These are phyloP conservation scores for Steinernema khuongi DNA, from an alignment of 1,140 invertebrate species.

Conservation along the genomic window DNA sequence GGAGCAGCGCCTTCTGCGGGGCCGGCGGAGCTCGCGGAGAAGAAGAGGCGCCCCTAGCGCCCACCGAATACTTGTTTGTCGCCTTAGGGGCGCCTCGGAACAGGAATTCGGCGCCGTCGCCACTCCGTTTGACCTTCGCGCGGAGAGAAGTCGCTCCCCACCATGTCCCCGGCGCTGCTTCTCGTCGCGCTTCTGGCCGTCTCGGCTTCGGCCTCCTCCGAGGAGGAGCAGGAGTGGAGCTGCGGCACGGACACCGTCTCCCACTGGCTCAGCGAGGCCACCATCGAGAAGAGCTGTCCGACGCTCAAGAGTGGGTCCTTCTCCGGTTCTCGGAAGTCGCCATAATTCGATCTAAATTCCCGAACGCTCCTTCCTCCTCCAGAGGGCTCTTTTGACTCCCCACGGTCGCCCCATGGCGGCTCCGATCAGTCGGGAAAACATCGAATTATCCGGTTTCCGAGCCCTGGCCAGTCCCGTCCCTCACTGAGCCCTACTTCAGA, in stretches of 20 bases:
- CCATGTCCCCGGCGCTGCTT: not conserved
- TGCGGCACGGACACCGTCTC: conserved; percentile 22
- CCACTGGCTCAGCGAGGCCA: conserved; percentile 15
- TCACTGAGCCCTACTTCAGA: not conserved
- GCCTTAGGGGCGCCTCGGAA: not conserved
- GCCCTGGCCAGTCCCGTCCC: not conserved
- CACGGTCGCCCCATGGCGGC: no score
- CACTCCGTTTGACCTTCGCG: conserved; percentile 11
- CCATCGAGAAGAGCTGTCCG: conserved; percentile 23
- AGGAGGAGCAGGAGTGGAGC: conserved; percentile 6
- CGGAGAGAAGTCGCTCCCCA: not conserved
- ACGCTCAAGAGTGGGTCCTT: conserved; percentile 19
- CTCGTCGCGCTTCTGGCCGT: not conserved
- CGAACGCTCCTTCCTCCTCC: no score
- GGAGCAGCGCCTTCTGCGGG: no score
- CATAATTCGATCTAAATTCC: no score
- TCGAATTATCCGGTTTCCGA: no score
- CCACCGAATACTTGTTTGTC: not conserved
- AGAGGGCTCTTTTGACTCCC: no score
- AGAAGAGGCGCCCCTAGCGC: no score
- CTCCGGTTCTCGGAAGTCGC: not conserved
- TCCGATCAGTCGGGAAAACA: no score
- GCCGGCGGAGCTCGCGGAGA: no score
- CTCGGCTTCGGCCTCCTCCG: not conserved
- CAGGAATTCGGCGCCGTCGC: not conserved